Evolutionary conservation across 37 sponge, comb jelly and placozoan genomes (phyloP).

Genomic region (Chondrosia reniformis): DNA sequence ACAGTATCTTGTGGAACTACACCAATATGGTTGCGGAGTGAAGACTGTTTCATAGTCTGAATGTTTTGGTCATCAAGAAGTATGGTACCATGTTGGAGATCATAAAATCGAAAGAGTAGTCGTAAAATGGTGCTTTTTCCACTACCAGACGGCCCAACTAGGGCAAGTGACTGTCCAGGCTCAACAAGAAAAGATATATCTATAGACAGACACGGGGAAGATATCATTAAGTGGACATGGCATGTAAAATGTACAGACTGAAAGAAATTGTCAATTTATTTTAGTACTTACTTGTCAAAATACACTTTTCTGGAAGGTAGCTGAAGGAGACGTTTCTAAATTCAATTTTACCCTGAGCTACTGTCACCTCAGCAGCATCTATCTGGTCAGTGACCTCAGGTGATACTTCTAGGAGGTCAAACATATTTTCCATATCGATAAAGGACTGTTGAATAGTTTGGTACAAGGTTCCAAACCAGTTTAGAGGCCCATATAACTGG

Average conservation of each 20-base stretch:
- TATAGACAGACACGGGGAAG: too few species aligned
- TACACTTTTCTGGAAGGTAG: slow-evolving; percentile 76
- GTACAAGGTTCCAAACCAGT: slow-evolving; percentile 97
- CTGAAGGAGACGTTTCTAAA: slow-evolving; percentile 86
- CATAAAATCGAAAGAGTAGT: slow-evolving; percentile 90
- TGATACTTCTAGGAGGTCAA: slow-evolving; percentile 85
- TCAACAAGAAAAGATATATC: slow-evolving; percentile 81
- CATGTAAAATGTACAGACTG: too few species aligned
- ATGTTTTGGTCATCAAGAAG: slow-evolving; percentile 92
- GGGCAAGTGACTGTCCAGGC: slow-evolving; percentile 85
- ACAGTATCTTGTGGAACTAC: slow-evolving; percentile 99
- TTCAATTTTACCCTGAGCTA: slow-evolving; percentile 61
- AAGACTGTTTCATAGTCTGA: slow-evolving; percentile 52
- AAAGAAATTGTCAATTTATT: too few species aligned
- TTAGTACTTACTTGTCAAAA: too few species aligned
- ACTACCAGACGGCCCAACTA: slow-evolving; percentile 96
- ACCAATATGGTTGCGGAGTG: slow-evolving; percentile 75
- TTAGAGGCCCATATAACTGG: slow-evolving; percentile 94
- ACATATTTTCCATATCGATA: slow-evolving; percentile 99
- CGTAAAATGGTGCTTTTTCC: slow-evolving; percentile 97
- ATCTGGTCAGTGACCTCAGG: slow-evolving; percentile 72
- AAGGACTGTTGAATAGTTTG: slow-evolving; percentile 94
- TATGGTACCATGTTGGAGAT: slow-evolving; percentile 66
- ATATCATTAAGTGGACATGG: too few species aligned
- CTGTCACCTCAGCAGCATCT: slow-evolving; percentile 12